Base-by-base conservation (phyloP, 1,140 invertebrate species). In the Diprion similis region DNA sequence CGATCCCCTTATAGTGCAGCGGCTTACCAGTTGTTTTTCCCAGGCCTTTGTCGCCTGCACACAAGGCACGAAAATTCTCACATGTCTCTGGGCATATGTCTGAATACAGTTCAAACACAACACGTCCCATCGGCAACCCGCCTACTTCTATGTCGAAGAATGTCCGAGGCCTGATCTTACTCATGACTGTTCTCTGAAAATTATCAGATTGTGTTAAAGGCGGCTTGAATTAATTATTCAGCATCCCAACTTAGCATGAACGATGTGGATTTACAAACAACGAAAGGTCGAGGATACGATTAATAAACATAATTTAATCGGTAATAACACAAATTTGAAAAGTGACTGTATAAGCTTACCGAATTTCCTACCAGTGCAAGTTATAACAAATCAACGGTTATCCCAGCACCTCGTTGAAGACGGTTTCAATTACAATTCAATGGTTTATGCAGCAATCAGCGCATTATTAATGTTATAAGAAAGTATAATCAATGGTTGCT, bases 11-110 rank as follows among this genome's bases (percentile, higher is more conserved):
- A 83, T 95, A 99, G 46, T 98, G 97, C 45, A 98, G 91, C 0
- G 98, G 97, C n/a, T 99, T 96, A 24, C 95, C 96, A 82, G 86
- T 87, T 15, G 83, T 85, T 78, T 86, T 82, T 83, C 99, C 98
- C 78, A 93, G 90, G 78, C 93, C 90, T 76, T 92, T 93, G 89
- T 99, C 98, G 37, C 99, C 99, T 0, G 98, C 99, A 85, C 99
- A 99, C 84, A 99, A 95, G 84, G 99, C 96, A 77, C 98, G 92
- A 82, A 99, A 99, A 88, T 99, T 99, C 90, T 99, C 99, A 79
- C 96, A 97, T 9, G 98, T 99, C 89, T 96, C 97, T 13, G 99
- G 98, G 9, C 98, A 97, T 47, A 97, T 92, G 90, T 99, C 97
- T 3, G 97, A 94, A 90, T 97, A 99, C 8, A 99, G 87, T 89